Percentiles rank a stretch among this genome's conserved stretches.
These are phyloP conservation scores for Micromesistius poutassou DNA, from an alignment of 2,797 vertebrate species.

Conservation along the genomic window DNA sequence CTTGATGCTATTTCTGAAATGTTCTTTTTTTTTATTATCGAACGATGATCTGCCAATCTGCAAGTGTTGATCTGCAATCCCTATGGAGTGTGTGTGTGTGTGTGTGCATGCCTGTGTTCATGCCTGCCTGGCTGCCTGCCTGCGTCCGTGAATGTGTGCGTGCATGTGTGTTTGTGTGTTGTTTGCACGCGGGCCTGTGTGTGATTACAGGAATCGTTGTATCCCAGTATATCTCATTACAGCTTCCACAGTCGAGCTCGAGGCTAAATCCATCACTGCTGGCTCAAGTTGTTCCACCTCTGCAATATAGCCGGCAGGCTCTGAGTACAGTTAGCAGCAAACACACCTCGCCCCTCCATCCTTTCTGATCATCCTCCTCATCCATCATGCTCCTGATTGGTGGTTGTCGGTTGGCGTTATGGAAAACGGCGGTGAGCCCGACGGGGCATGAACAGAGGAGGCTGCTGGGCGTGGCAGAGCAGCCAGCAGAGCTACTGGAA, in stretches of 20 bases:
- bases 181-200: neutral
- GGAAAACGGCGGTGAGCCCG: neutral
- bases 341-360: neutral
- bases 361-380: neutral
- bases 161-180: constrained; percentile 4
- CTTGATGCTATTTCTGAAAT: constrained; percentile 43
- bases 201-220: constrained; percentile 59
- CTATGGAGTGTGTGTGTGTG: neutral
- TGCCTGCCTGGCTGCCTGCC: neutral
- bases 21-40: neutral
- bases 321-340: neutral
- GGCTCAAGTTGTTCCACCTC: constrained; percentile 26
- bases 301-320: neutral
- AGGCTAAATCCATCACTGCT: constrained; percentile 60
- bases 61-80: no score
- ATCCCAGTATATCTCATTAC: constrained; percentile 59
- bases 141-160: neutral
- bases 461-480: neutral
- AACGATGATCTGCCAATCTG: neutral
- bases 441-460: neutral
- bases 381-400: neutral
- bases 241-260: constrained; percentile 63
- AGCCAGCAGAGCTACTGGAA: neutral
- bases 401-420: neutral
- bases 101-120: neutral